Evolutionary conservation across 2,888 invertebrate genomes (phyloP).

Genomic region (Sarcophaga caerulescens): DNA sequence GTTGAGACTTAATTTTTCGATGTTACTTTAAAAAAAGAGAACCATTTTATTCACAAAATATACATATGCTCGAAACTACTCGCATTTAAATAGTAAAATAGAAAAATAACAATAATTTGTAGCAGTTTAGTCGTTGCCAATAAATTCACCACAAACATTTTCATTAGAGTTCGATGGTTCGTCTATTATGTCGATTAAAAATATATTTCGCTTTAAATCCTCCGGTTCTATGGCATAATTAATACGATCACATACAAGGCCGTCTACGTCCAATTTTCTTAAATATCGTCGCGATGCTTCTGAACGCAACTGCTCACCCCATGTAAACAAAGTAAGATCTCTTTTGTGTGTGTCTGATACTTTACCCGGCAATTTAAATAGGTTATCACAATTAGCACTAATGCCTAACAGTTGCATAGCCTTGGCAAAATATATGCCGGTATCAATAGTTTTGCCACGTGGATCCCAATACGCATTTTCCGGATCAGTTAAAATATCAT

Average conservation of each 20-base stretch:
- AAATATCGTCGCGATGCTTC: conserved; percentile 88
- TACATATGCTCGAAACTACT: too few relatives aligned
- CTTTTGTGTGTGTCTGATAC: conserved; percentile 86
- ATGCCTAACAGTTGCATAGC: conserved; percentile 92
- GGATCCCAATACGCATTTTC: conserved; percentile 86
- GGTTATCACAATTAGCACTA: conserved; percentile 93
- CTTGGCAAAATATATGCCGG: conserved; percentile 89
- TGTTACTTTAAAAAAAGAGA: too few relatives aligned
- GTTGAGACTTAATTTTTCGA: too few relatives aligned
- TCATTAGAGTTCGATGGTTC: not conserved
- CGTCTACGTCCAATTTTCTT: conserved; percentile 92
- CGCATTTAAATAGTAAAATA: too few relatives aligned
- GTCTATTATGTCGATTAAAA: conserved; percentile 34
- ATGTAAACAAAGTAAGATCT: conserved; percentile 93
- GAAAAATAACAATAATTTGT: too few relatives aligned
- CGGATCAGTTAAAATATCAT: not conserved
- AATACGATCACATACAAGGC: conserved; percentile 95
- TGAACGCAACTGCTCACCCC: conserved; percentile 96
- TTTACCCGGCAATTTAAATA: conserved; percentile 88
- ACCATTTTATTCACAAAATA: too few relatives aligned
- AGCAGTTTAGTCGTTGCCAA: not conserved
- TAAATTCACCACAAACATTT: not conserved
- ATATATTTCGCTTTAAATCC: conserved; percentile 44
- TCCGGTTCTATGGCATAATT: conserved; percentile 78
- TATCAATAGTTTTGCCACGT: conserved; percentile 88